Conservation (phyloP, 2,113 vertebrate species). For the Bucco capensis region DNA sequence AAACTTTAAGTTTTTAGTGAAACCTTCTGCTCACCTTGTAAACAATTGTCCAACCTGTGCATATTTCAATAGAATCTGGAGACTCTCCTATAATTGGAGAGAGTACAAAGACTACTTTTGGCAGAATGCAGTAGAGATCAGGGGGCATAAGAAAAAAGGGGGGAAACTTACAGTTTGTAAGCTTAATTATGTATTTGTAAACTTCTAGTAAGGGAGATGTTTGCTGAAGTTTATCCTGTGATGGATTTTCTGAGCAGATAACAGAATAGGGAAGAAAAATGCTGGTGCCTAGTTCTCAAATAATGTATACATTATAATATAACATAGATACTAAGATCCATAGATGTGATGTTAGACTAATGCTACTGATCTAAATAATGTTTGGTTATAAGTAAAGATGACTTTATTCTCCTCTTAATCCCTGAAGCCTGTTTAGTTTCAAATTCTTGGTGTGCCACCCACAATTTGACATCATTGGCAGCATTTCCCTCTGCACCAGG, state of each 20-base stretch:
- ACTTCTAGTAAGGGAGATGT: background rate
- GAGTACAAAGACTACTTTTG: background rate
- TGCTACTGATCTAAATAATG: background rate
- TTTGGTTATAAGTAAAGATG: background rate
- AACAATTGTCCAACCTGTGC: background rate
- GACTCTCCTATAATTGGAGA: background rate
- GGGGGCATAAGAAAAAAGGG: background rate
- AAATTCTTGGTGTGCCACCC: background rate
- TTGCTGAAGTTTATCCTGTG: background rate
- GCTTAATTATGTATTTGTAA: background rate
- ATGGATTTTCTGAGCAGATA: background rate
- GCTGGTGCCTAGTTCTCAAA: background rate
- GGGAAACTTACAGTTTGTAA: background rate
- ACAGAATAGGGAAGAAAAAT: background rate
- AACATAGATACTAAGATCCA: background rate
- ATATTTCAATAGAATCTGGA: background rate
- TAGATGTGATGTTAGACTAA: background rate
- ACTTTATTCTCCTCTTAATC: background rate
- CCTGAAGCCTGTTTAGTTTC: conserved; percentile 7
- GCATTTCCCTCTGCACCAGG: background rate
- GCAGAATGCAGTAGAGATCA: background rate
- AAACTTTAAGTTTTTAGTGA: background rate
- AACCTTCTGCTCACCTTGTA: background rate
- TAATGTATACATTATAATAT: background rate
- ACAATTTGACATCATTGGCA: background rate